A percentile compares a stretch with the other conserved stretches of the same genome.
Conservation (phyloP, 2,888 invertebrate species). For the Rosalia funebris region DNA sequence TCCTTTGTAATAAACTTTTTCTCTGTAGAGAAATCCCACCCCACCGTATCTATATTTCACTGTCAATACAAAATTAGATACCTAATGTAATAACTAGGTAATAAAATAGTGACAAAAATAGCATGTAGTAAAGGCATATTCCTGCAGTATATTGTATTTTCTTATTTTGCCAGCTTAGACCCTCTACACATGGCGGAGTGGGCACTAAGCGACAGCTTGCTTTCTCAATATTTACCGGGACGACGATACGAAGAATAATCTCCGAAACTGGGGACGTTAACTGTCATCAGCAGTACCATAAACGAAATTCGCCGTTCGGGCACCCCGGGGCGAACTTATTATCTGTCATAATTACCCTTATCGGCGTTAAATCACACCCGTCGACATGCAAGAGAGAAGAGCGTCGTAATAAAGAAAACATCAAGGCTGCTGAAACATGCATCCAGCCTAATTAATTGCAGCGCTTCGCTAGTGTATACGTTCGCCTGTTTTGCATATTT, state of each 20-base stretch:
- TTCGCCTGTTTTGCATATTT: neutral
- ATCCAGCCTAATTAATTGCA: conserved; percentile 11
- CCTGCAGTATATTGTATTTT: no score
- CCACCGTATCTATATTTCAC: no score
- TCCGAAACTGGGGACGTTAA: neutral
- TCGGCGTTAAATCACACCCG: neutral
- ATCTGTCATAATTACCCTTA: conserved; percentile 7
- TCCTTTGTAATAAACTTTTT: no score
- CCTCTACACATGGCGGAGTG: no score
- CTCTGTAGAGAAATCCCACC: no score
- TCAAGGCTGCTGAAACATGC: conserved; percentile 9
- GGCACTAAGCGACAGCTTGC: no score
- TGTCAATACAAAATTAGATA: no score
- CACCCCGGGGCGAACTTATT: neutral
- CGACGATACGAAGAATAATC: neutral
- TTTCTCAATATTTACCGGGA: neutral
- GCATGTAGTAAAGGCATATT: no score
- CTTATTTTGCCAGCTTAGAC: no score
- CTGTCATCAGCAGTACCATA: neutral
- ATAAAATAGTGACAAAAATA: no score
- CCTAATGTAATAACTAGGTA: no score
- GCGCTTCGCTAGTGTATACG: neutral
- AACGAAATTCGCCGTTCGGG: neutral
- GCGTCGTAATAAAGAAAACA: conserved; percentile 7
- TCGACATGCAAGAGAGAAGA: conserved; percentile 2